These are phyloP conservation scores for Cyclina sinensis DNA, from an alignment of 1,140 invertebrate genomes.

Conservation along the genomic window DNA sequence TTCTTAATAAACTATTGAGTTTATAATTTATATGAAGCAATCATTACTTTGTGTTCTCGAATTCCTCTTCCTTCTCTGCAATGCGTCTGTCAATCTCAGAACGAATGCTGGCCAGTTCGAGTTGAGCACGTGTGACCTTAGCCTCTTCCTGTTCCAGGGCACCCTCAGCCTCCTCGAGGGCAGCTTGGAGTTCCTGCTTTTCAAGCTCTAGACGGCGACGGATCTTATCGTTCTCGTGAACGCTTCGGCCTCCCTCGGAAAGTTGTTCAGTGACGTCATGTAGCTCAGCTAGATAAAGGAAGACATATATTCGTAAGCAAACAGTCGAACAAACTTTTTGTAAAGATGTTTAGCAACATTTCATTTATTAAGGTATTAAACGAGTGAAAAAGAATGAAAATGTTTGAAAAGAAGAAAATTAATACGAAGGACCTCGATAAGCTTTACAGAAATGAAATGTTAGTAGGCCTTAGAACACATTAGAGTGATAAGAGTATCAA, in stretches of 20 bases:
- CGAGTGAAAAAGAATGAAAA: too few relatives aligned
- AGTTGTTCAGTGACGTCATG: conserved; percentile 99
- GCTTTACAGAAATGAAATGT: too few relatives aligned
- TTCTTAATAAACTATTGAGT: too few relatives aligned
- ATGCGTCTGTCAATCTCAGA: conserved; percentile 99
- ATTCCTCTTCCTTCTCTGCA: conserved; percentile 99
- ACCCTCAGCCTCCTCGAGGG: conserved; percentile 99
- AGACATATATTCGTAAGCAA: too few relatives aligned
- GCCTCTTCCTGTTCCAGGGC: conserved; percentile 95
- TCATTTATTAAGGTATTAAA: too few relatives aligned
- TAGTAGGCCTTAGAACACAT: too few relatives aligned
- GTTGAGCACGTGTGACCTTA: conserved; percentile 95
- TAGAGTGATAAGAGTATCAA: too few relatives aligned
- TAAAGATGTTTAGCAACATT: too few relatives aligned
- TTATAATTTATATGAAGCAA: too few relatives aligned
- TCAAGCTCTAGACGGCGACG: conserved; percentile 99
- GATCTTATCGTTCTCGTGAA: conserved; percentile 99
- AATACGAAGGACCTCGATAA: too few relatives aligned
- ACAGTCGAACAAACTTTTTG: too few relatives aligned
- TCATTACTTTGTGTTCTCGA: conserved; percentile 96
- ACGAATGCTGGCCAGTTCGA: conserved; percentile 98
- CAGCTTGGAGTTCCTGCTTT: conserved; percentile 99
- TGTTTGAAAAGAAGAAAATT: too few relatives aligned
- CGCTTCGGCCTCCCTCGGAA: conserved; percentile 96
- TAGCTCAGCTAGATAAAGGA: conserved; percentile 94